These are phyloP conservation scores for Leucopsar rothschildi DNA, from an alignment of 2,113 vertebrate species.

Conservation along the genomic window DNA sequence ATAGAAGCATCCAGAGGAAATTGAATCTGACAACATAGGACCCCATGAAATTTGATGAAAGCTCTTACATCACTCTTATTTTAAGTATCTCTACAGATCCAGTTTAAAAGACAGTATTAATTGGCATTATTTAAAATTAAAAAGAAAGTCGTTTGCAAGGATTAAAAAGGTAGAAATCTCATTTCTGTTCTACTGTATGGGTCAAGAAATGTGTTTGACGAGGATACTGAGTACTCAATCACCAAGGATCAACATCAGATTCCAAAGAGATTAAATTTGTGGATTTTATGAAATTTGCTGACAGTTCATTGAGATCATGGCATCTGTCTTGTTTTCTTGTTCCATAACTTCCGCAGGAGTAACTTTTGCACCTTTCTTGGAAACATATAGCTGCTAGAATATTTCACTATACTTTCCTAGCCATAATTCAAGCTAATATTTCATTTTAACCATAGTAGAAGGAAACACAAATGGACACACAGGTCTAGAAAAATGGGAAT, in stretches of 20 bases:
- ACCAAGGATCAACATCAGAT: neutral
- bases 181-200: neutral
- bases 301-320: neutral
- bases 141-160: neutral
- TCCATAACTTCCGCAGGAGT: neutral
- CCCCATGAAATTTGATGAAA: neutral
- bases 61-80: neutral
- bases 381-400: neutral
- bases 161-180: neutral
- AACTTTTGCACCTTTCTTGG: neutral
- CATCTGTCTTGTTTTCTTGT: neutral
- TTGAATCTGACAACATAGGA: neutral
- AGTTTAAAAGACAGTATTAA: neutral
- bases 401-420: conserved; percentile 17
- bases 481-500: conserved; percentile 53
- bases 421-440: conserved; percentile 37
- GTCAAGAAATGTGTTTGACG: neutral
- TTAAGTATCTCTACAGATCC: neutral
- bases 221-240: neutral
- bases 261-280: neutral
- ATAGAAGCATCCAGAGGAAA: neutral
- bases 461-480: conserved; percentile 57
- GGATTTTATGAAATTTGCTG: neutral
- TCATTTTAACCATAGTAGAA: conserved; percentile 51
- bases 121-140: neutral